Evolutionary conservation across 2,797 vertebrate species (phyloP), one percentile per base, ranked within the genome.

Genomic region (Oophaga sylvatica): DNA sequence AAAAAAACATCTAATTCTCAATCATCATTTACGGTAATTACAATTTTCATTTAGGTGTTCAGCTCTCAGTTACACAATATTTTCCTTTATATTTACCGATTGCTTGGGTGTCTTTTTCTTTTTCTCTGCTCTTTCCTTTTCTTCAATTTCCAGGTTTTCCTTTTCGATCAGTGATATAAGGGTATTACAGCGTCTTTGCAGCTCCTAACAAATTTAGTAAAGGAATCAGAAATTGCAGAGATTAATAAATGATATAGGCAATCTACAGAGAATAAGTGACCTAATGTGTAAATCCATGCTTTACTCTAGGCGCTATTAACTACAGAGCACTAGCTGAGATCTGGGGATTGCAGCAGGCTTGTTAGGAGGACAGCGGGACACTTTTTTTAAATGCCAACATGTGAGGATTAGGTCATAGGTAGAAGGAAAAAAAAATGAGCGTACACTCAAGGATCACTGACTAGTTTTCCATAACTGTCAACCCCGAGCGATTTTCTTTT

Each of bases 101-200:
- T 95, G 92, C 95, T 97, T 97, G 84, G 95, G 92, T 91, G 94
- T 93, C 89, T 95, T 94, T 91, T 96, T 97, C 95, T 97, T 97
- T 94, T 96, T 97, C 92, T 97, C 96, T 26, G 96, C 96, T 93
- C 95, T 93, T 77, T 97, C 96, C 91, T 96, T 97, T 92, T 97
- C 96, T 91, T 97, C 96, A 65, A 97, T 96, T 94, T 97, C 96
- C 93, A 96, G 95, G 89, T 97, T 97, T 94, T 97, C 96, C 91
- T 97, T 97, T 91, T 97, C 96, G 89, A 97, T 97, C 90, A 97
- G 92, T 56, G 96, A 96, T 93, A 97, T 97, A 35, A 97, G 95
- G 11, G 96, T 97, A 92, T 97, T 97, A 91, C 96, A 97, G 75
- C 96, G 96, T 86, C 96, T 95, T 92, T 97, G 96, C 81, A 97